Conservation (phyloP, 2,888 invertebrate genomes). For the Stenotaenia linearis region DNA sequence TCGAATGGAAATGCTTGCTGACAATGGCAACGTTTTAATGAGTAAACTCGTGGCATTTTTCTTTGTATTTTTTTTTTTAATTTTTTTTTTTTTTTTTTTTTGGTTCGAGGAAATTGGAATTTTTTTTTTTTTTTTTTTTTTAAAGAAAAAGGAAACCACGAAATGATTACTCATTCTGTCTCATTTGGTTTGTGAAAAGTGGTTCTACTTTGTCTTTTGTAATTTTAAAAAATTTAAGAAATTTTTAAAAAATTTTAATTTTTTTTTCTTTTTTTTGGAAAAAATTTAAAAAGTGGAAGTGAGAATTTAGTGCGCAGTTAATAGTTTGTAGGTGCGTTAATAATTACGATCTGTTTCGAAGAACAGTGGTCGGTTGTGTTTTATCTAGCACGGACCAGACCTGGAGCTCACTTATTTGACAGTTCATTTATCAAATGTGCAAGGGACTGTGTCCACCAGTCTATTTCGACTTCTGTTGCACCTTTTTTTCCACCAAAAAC, state of each 20-base stretch:
- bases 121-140: too few species aligned
- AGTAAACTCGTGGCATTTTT: background rate
- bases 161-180: too few species aligned
- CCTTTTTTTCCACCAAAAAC: background rate
- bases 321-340: background rate
- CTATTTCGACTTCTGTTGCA: background rate
- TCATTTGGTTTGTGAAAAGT: too few species aligned
- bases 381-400: background rate
- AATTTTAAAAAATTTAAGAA: too few species aligned
- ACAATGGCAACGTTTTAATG: too few species aligned
- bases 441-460: background rate
- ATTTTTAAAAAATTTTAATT: too few species aligned
- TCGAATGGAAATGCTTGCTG: too few species aligned
- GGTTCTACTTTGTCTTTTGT: too few species aligned
- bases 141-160: too few species aligned
- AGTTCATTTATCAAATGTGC: conserved; percentile 3
- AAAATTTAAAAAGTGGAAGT: background rate
- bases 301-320: background rate
- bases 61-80: background rate
- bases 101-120: too few species aligned
- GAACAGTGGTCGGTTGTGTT: background rate
- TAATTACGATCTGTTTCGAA: background rate
- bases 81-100: background rate
- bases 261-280: background rate
- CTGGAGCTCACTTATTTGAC: background rate